Conservation (phyloP, 2,888 invertebrate species). For the Gryllus longicercus region DNA sequence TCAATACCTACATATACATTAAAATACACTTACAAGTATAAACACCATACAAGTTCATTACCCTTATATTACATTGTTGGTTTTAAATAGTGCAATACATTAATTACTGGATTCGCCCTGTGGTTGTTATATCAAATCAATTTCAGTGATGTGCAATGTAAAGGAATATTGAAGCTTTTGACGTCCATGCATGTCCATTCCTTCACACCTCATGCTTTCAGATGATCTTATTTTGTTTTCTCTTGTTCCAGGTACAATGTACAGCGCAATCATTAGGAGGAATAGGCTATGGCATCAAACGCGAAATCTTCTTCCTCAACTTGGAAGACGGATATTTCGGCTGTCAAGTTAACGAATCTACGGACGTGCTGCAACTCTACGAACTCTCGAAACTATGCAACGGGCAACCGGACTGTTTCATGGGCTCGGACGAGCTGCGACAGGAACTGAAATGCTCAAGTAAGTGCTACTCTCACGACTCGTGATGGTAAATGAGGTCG, state of each 20-base stretch:
- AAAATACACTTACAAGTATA: too few species aligned
- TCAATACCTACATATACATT: too few species aligned
- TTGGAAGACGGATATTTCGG: constrained; percentile 96
- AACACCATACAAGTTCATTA: too few species aligned
- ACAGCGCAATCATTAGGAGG: constrained; percentile 60
- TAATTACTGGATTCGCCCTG: too few species aligned
- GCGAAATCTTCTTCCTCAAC: constrained; percentile 94
- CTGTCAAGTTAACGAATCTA: constrained; percentile 95
- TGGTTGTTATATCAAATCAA: too few species aligned
- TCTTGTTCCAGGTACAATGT: constrained; percentile 60
- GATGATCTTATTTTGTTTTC: constrained; percentile 11
- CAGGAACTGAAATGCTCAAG: constrained; percentile 91
- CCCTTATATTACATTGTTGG: too few species aligned
- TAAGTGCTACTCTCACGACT: constrained; percentile 51
- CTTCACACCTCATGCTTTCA: too few species aligned
- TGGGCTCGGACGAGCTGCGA: constrained; percentile 86
- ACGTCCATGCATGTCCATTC: too few species aligned
- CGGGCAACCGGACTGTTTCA: constrained; percentile 83
- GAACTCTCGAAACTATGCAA: constrained; percentile 93
- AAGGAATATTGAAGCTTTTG: too few species aligned
- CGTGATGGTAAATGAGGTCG: background rate
- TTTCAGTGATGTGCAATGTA: too few species aligned
- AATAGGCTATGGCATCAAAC: constrained; percentile 76
- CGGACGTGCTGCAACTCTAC: constrained; percentile 90
- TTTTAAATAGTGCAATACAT: too few species aligned